Conservation (phyloP, 2,797 vertebrate genomes). For the Silurus lanzhouensis region DNA sequence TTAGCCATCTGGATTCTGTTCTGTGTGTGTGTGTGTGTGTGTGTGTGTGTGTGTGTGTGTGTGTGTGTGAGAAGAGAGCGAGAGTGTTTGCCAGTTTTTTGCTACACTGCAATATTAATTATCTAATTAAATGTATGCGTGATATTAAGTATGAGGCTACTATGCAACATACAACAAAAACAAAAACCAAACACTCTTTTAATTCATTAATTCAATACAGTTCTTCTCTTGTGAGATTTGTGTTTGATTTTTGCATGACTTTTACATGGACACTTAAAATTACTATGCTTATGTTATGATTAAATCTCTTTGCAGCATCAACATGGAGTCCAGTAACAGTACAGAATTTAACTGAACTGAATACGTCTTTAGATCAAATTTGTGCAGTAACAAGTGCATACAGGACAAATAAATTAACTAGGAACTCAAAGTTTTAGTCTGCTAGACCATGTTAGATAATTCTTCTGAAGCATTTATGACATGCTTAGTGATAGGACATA, state of each 20-base stretch:
- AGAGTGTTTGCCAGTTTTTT: background rate
- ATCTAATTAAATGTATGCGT: background rate
- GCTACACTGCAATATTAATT: background rate
- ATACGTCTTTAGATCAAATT: background rate
- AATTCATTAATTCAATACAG: background rate
- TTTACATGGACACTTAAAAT: background rate
- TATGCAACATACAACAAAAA: background rate
- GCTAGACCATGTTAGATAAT: background rate
- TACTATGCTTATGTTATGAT: background rate
- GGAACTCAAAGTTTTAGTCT: background rate
- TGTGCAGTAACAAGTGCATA: background rate
- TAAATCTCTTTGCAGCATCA: constrained; percentile 10
- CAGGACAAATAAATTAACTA: background rate
- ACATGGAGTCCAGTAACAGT: background rate
- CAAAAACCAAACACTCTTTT: background rate
- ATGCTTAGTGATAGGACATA: background rate
- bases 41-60: too few relatives aligned
- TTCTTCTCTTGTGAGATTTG: background rate
- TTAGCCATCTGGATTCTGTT: constrained; percentile 11
- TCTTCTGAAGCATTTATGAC: background rate
- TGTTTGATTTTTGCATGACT: background rate
- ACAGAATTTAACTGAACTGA: background rate
- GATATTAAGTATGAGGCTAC: background rate
- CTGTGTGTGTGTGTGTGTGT: background rate
- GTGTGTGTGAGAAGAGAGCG: background rate